Percentiles rank a stretch among this genome's conserved stretches.
Evolutionary conservation across 2,113 vertebrate species (phyloP).

Genomic region (Platysternon megacephalum): DNA sequence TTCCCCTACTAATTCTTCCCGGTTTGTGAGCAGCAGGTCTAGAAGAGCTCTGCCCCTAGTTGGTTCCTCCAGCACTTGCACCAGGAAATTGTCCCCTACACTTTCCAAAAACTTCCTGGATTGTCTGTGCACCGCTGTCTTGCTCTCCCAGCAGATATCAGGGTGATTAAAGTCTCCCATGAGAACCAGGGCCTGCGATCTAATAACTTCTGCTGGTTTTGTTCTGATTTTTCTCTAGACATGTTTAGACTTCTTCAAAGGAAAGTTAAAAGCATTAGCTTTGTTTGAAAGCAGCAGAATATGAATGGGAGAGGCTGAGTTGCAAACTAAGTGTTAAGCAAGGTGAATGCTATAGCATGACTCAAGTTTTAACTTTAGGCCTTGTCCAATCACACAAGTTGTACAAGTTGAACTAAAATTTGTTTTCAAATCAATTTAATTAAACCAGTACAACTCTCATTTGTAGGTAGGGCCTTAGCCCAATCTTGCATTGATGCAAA

Average conservation of each 20-base stretch:
- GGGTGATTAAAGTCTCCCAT: too few relatives aligned
- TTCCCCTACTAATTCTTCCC: too few relatives aligned
- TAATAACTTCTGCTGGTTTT: too few relatives aligned
- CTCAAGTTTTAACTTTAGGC: not conserved
- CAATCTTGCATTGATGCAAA: not conserved
- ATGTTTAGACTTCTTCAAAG: not conserved
- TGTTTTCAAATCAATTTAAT: not conserved
- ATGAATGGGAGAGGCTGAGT: too few relatives aligned
- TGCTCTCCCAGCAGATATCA: too few relatives aligned
- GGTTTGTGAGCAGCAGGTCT: too few relatives aligned
- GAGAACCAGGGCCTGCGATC: too few relatives aligned
- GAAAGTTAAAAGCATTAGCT: not conserved
- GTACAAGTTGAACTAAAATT: not conserved
- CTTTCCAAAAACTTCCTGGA: too few relatives aligned
- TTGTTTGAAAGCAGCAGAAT: not conserved
- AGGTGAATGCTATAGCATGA: not conserved
- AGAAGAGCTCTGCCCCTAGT: too few relatives aligned
- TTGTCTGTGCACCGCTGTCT: too few relatives aligned
- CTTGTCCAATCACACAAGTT: not conserved
- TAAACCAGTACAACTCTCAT: not conserved
- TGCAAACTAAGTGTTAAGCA: not conserved
- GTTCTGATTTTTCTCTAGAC: not conserved
- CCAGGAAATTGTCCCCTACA: too few relatives aligned
- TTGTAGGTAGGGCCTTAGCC: not conserved
- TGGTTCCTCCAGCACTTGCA: too few relatives aligned